Conservation (phyloP, 2,888 invertebrate genomes). For the Panzeria rudis region DNA sequence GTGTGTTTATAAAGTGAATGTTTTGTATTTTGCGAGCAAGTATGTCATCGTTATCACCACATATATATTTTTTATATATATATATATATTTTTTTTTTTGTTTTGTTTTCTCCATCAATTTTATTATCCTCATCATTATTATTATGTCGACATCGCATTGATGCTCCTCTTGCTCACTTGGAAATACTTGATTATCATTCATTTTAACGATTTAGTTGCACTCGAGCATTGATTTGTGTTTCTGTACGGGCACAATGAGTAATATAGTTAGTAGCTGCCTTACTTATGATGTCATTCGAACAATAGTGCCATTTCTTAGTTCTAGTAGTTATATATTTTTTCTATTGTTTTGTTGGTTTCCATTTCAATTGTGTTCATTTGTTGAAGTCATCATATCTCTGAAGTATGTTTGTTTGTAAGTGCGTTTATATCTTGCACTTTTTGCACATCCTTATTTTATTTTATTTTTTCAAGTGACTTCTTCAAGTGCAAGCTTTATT, state of each 20-base stretch:
- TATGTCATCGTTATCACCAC: conserved; percentile 44
- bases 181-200: conserved; percentile 34
- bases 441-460: conserved; percentile 13
- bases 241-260: neutral
- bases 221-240: conserved; percentile 6
- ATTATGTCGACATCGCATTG: conserved; percentile 15
- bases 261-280: conserved; percentile 23
- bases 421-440: conserved; percentile 22
- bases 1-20: neutral
- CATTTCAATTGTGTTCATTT: conserved; percentile 43
- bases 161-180: conserved; percentile 38
- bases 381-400: conserved; percentile 10
- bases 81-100: neutral
- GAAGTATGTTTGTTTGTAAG: conserved; percentile 10
- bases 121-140: conserved; percentile 42
- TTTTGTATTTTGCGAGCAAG: conserved; percentile 10
- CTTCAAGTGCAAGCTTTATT: conserved; percentile 6
- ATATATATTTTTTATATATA: neutral
- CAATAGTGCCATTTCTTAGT: conserved; percentile 37
- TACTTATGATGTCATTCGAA: conserved; percentile 63
- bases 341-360: conserved; percentile 35
- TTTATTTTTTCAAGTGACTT: neutral
- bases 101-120: conserved; percentile 28
- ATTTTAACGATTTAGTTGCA: conserved; percentile 23
- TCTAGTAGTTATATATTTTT: conserved; percentile 20